A percentile compares a stretch with the other conserved stretches of the same genome.
phyloP scores from a whole-genome alignment of 2,888 invertebrate species.

The Boloria euphrosyne region DNA sequence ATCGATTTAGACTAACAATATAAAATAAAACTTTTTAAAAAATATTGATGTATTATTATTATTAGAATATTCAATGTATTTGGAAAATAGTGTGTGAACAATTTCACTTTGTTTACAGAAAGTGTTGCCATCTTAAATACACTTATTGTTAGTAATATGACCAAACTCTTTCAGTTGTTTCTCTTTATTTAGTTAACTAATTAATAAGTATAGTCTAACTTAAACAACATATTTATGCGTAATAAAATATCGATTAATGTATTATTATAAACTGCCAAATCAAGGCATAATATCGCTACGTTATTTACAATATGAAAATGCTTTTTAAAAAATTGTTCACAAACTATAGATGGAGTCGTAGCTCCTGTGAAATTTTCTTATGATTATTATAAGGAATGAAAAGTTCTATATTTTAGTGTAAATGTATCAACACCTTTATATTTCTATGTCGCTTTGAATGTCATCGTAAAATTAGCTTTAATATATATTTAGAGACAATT shows the following conservation, averaged over 20 bases:
- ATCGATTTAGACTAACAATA: constrained; percentile 34
- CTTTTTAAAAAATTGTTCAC: constrained; percentile 46
- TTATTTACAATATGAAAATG: neutral
- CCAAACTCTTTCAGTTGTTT: too few relatives aligned
- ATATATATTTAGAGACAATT: constrained; percentile 39
- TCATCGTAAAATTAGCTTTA: constrained; percentile 56
- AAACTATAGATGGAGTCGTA: constrained; percentile 43
- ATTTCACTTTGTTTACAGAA: constrained; percentile 30
- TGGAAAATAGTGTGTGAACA: constrained; percentile 44
- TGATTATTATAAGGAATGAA: constrained; percentile 76
- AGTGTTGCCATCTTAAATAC: constrained; percentile 3
- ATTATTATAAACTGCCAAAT: too few relatives aligned
- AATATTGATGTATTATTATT: constrained; percentile 47
- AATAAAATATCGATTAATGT: too few relatives aligned
- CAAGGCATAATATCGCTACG: neutral
- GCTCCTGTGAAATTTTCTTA: constrained; percentile 73
- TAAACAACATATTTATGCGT: too few relatives aligned
- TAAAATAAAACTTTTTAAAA: constrained; percentile 40
- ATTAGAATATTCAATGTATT: constrained; percentile 44
- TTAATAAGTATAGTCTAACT: too few relatives aligned
- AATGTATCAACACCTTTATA: constrained; percentile 63
- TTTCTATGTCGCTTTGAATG: constrained; percentile 79
- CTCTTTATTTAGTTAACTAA: too few relatives aligned
- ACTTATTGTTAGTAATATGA: neutral
- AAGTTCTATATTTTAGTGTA: constrained; percentile 70